Evolutionary conservation across 35 echinoderm and acorn worm genomes (phyloP).

Genomic region (Chiridota heheva): DNA sequence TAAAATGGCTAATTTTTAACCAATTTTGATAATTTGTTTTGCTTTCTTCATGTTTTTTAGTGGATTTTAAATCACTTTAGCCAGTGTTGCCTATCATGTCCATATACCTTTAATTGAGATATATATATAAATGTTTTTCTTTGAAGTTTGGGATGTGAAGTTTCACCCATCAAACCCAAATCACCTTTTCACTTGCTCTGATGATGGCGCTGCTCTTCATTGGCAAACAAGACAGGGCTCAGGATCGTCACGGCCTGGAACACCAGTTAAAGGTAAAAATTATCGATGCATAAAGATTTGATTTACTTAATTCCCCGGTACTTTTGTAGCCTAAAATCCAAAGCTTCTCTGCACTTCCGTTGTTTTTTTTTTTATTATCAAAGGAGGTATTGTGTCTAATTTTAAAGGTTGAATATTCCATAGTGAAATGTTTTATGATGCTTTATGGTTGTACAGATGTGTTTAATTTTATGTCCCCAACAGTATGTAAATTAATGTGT

Average conservation of each 20-base stretch:
- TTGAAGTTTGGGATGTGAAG: slow-evolving; percentile 99
- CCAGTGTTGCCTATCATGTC: too few relatives aligned
- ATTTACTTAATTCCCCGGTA: background rate
- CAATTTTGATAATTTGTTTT: too few relatives aligned
- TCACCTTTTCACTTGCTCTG: slow-evolving; percentile 95
- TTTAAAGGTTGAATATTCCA: background rate
- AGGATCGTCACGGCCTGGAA: slow-evolving; percentile 39
- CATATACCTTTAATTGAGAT: background rate
- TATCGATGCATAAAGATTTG: background rate
- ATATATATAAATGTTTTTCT: background rate
- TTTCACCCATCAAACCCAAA: slow-evolving; percentile 88
- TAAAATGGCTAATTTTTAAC: too few relatives aligned
- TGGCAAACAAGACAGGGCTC: slow-evolving; percentile 77
- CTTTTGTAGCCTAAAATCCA: background rate
- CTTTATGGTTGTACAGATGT: too few relatives aligned
- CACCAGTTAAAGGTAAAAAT: slow-evolving; percentile 14
- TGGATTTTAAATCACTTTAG: too few relatives aligned
- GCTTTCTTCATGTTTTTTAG: too few relatives aligned
- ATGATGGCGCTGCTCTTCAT: slow-evolving; percentile 93
- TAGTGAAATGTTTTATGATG: too few relatives aligned
- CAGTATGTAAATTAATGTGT: too few relatives aligned
- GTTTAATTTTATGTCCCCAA: too few relatives aligned
- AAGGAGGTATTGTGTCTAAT: background rate
- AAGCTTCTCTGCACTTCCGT: background rate
- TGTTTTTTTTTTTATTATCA: slow-evolving; percentile 5